Percentiles rank a stretch among this genome's conserved stretches.
Evolutionary conservation across 2,888 invertebrate species (phyloP).

Genomic region (Andrena bicolor): DNA sequence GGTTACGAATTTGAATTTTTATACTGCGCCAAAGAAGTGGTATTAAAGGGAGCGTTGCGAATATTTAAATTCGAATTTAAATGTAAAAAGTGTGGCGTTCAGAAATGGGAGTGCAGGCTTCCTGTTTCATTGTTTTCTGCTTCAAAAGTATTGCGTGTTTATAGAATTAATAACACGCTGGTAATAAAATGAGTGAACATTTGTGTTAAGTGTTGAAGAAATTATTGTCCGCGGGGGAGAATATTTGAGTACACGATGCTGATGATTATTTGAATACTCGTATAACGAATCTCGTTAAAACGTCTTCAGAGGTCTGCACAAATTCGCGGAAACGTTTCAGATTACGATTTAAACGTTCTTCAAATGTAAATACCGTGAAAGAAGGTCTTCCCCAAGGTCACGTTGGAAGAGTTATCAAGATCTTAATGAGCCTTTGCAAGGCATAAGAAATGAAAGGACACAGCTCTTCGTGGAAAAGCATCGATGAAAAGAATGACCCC

Average conservation of each 20-base stretch:
- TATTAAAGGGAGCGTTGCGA: too few relatives aligned
- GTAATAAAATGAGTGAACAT: neutral
- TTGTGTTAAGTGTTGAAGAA: too few relatives aligned
- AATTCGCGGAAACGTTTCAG: neutral
- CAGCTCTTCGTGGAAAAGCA: constrained; percentile 11
- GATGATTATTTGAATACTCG: neutral
- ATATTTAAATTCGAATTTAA: too few relatives aligned
- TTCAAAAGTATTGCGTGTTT: neutral
- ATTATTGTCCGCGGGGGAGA: too few relatives aligned
- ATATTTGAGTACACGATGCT: too few relatives aligned
- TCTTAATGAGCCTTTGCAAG: neutral
- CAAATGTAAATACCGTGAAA: neutral
- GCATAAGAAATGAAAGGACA: constrained; percentile 6
- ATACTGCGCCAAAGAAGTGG: too few relatives aligned
- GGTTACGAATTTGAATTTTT: too few relatives aligned
- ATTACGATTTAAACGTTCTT: neutral
- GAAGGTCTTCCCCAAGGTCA: neutral
- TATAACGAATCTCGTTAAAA: neutral
- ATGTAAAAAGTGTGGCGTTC: neutral
- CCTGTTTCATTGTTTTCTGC: too few relatives aligned
- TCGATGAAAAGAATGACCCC: constrained; percentile 17
- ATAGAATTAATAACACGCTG: neutral
- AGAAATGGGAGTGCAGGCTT: too few relatives aligned
- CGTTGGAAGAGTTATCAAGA: neutral
- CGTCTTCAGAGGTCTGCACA: neutral